These are phyloP conservation scores for Chascanopsetta lugubris DNA, from an alignment of 2,113 vertebrate genomes.

Conservation along the genomic window DNA sequence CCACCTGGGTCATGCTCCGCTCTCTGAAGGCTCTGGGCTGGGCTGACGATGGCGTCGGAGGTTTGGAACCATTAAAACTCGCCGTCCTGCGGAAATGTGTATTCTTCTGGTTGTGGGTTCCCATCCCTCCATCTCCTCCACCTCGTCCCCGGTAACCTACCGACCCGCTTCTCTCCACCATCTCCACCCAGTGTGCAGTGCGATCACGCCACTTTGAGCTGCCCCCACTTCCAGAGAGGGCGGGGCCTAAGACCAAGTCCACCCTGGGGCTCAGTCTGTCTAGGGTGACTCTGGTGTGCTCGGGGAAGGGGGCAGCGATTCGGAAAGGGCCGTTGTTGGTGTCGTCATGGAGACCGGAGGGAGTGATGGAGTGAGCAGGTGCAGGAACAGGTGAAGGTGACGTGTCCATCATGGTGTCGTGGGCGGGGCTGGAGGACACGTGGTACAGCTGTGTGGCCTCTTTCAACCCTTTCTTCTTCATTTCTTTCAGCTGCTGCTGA, in stretches of 20 bases:
- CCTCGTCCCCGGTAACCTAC: conserved; percentile 42
- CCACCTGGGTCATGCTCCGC: conserved; percentile 89
- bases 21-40: conserved; percentile 86
- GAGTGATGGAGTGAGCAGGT: conserved; percentile 57
- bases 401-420: conserved; percentile 85
- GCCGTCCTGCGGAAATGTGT: conserved; percentile 89
- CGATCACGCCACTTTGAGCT: conserved; percentile 80
- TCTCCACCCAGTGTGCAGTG: conserved; percentile 85
- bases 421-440: conserved; percentile 92
- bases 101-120: conserved; percentile 71
- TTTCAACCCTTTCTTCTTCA: conserved; percentile 94
- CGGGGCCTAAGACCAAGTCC: conserved; percentile 72
- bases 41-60: conserved; percentile 74
- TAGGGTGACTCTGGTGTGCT: conserved; percentile 60
- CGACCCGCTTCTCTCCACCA: conserved; percentile 78
- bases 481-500: conserved; percentile 96
- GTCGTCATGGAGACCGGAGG: conserved; percentile 79
- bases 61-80: conserved; percentile 91
- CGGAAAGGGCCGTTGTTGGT: conserved; percentile 75
- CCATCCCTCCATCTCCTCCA: conserved; percentile 7
- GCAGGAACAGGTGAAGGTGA: conserved; percentile 69
- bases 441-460: conserved; percentile 95
- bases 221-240: conserved; percentile 62
- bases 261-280: conserved; percentile 79
- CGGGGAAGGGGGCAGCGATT: conserved; percentile 83